Conservation (phyloP, 2,797 vertebrate genomes). For the Mus spretus region DNA sequence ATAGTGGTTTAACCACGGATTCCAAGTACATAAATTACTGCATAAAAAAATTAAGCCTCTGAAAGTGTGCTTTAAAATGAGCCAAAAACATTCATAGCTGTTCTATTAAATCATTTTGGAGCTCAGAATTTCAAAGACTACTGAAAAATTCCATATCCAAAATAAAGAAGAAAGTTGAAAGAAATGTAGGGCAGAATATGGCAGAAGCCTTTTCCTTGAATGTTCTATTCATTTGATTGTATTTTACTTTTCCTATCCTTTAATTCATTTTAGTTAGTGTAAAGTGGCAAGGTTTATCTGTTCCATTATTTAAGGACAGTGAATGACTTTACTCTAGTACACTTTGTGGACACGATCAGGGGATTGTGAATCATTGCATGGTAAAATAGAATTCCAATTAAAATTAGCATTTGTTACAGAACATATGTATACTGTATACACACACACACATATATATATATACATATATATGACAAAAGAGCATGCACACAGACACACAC, state of each 20-base stretch:
- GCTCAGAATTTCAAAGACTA: conserved; percentile 68
- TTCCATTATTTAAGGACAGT: background rate
- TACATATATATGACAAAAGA: too few relatives aligned
- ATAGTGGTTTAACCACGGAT: conserved; percentile 57
- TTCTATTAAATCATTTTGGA: conserved; percentile 34
- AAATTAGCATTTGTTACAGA: conserved; percentile 53
- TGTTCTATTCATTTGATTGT: background rate
- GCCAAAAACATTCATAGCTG: conserved; percentile 66
- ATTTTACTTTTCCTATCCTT: background rate
- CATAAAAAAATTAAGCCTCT: conserved; percentile 60
- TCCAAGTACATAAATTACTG: conserved; percentile 61
- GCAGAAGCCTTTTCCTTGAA: conserved; percentile 59
- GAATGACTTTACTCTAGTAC: fast-evolving
- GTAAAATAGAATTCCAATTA: conserved; percentile 72
- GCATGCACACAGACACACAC: too few relatives aligned
- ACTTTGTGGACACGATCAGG: background rate
- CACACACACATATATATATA: too few relatives aligned
- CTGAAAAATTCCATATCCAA: conserved; percentile 30
- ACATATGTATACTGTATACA: background rate
- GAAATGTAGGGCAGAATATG: background rate
- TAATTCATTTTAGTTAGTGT: background rate
- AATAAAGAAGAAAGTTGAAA: conserved; percentile 61
- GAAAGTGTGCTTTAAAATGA: conserved; percentile 46
- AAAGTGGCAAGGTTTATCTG: conserved; percentile 8
- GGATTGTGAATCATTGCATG: background rate